phyloP scores from a whole-genome alignment of 1,140 invertebrate genomes.

The Cotesia typhae region DNA sequence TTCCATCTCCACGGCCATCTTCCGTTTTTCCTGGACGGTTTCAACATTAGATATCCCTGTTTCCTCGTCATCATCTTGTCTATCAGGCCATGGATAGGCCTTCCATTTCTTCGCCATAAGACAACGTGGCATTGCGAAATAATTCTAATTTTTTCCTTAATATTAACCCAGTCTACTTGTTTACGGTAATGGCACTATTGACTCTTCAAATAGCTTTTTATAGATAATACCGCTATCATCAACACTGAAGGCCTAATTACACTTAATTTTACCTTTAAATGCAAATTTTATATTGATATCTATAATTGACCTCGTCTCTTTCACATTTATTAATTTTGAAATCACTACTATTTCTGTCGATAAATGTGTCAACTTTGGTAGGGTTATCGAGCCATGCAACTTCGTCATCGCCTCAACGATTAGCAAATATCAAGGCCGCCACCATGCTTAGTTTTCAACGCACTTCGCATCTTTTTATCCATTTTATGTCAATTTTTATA shows the following conservation, averaged over 20 bases:
- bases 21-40: slow-evolving; percentile 42
- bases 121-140: slow-evolving; percentile 78
- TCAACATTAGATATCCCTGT: slow-evolving; percentile 25
- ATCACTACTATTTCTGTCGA: slow-evolving; percentile 41
- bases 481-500: background rate
- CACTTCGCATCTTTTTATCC: background rate
- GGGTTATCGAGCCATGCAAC: slow-evolving; percentile 36
- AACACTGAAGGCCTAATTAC: slow-evolving; percentile 20
- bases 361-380: slow-evolving; percentile 42
- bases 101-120: slow-evolving; percentile 93
- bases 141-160: background rate
- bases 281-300: slow-evolving; percentile 20
- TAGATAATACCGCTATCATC: slow-evolving; percentile 10
- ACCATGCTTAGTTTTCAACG: slow-evolving; percentile 31
- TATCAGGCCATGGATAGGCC: slow-evolving; percentile 80
- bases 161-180: background rate
- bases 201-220: slow-evolving; percentile 13
- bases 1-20: slow-evolving; percentile 65
- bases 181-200: background rate
- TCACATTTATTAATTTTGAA: slow-evolving; percentile 45
- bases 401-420: slow-evolving; percentile 45
- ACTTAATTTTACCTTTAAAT: slow-evolving; percentile 21
- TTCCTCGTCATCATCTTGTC: slow-evolving; percentile 67
- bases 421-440: slow-evolving; percentile 31
- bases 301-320: slow-evolving; percentile 42